Conservation (phyloP, 2,797 vertebrate species). For the Neostethus bicornis region DNA sequence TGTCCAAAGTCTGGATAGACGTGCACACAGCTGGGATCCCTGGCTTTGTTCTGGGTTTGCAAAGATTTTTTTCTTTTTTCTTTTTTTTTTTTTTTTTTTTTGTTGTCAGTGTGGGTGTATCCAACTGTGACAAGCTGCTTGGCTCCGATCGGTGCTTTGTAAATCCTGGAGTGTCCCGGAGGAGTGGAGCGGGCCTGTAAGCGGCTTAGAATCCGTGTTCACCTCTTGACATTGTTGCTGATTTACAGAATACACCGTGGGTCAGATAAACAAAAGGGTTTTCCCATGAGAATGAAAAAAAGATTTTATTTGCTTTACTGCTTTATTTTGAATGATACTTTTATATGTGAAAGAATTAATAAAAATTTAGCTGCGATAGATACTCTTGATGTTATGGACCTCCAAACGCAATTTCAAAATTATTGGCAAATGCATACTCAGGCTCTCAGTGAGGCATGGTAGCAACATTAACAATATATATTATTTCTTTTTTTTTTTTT, state of each 20-base stretch:
- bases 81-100: conserved; percentile 69
- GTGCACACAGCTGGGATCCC: conserved; percentile 73
- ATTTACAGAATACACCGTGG: conserved; percentile 58
- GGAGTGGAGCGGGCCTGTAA: conserved; percentile 62
- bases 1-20: conserved; percentile 48
- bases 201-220: conserved; percentile 50
- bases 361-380: conserved; percentile 3
- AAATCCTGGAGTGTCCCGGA: conserved; percentile 73
- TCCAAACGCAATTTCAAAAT: too few species aligned
- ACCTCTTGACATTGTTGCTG: conserved; percentile 66
- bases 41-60: conserved; percentile 82
- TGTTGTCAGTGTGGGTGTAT: conserved; percentile 79
- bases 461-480: too few species aligned
- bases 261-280: conserved; percentile 61
- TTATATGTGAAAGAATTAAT: conserved; percentile 3
- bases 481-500: too few species aligned
- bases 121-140: conserved; percentile 82
- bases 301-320: conserved; percentile 39
- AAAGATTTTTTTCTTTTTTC: conserved; percentile 72
- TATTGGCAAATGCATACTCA: too few species aligned
- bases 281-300: conserved; percentile 43
- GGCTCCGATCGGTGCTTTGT: conserved; percentile 56
- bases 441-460: too few species aligned
- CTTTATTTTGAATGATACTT: conserved; percentile 24
- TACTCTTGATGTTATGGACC: not conserved